These are phyloP conservation scores for Plotosus lineatus DNA, from an alignment of 2,113 vertebrate genomes.

Conservation along the genomic window DNA sequence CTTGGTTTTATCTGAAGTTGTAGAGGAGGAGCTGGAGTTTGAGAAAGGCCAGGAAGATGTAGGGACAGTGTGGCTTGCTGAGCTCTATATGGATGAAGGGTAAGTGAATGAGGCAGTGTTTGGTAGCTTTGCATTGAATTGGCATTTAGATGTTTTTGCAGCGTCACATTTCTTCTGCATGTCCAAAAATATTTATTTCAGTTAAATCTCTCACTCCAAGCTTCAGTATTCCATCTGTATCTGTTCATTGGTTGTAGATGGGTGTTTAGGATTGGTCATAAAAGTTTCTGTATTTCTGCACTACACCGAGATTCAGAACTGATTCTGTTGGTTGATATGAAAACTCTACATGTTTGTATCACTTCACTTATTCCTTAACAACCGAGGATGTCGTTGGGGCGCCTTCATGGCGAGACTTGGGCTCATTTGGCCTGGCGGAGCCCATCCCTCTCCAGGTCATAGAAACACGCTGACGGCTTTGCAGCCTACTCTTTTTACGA, in stretches of 20 bases:
- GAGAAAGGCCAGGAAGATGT: conserved; percentile 71
- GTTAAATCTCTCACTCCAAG: neutral
- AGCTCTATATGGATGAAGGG: conserved; percentile 71
- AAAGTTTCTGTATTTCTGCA: neutral
- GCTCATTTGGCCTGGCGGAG: no score
- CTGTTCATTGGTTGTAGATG: neutral
- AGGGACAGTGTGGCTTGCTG: conserved; percentile 70
- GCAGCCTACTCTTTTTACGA: no score
- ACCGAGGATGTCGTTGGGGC: no score
- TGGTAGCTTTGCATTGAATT: neutral
- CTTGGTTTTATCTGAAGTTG: conserved; percentile 20
- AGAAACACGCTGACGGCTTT: no score
- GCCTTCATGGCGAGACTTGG: no score
- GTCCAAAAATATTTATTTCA: neutral
- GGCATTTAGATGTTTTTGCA: neutral
- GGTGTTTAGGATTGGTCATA: neutral
- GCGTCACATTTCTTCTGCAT: neutral
- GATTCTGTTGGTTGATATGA: neutral
- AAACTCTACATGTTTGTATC: neutral
- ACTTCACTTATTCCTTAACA: no score
- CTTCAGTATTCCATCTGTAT: neutral
- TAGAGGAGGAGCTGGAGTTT: conserved; percentile 67
- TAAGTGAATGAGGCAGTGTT: conserved; percentile 23
- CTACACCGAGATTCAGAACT: neutral
- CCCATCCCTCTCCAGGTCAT: no score